Percentiles rank a stretch among this genome's conserved stretches.
These are phyloP conservation scores for Gracilinanus agilis DNA, from an alignment of 2,113 vertebrate species.

Conservation along the genomic window DNA sequence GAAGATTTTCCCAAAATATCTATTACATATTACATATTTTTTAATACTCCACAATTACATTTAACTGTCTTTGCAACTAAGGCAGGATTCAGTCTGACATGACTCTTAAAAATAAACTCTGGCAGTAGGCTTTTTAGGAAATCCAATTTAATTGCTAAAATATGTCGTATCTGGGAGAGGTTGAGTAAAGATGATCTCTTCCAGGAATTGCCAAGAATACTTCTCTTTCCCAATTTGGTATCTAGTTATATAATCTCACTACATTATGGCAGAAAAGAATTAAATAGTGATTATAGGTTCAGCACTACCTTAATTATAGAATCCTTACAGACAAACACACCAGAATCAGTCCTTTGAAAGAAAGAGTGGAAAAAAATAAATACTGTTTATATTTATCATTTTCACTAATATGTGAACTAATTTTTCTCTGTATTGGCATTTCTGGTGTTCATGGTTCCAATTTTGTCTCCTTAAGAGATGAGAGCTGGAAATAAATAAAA, in stretches of 20 bases:
- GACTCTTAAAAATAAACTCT: background rate
- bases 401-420: constrained; percentile 5
- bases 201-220: background rate
- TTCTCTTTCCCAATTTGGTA: background rate
- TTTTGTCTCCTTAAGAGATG: background rate
- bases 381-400: background rate
- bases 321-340: constrained; percentile 41
- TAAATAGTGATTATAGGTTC: background rate
- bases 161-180: background rate
- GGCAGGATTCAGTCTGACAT: background rate
- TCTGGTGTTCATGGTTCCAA: constrained; percentile 35
- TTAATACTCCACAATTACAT: background rate
- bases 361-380: constrained; percentile 54
- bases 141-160: background rate
- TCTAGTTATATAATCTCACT: background rate
- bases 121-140: background rate
- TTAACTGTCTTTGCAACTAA: background rate
- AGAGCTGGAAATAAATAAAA: background rate
- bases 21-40: constrained; percentile 18
- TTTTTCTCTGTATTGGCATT: constrained; percentile 60
- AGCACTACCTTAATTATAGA: constrained; percentile 17
- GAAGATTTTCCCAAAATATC: constrained; percentile 23
- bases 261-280: background rate
- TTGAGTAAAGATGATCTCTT: background rate
- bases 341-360: constrained; percentile 41